Percentiles rank a stretch among this genome's conserved stretches.
Conservation (phyloP, 2,797 vertebrate species). For the Rhinatrema bivittatum region DNA sequence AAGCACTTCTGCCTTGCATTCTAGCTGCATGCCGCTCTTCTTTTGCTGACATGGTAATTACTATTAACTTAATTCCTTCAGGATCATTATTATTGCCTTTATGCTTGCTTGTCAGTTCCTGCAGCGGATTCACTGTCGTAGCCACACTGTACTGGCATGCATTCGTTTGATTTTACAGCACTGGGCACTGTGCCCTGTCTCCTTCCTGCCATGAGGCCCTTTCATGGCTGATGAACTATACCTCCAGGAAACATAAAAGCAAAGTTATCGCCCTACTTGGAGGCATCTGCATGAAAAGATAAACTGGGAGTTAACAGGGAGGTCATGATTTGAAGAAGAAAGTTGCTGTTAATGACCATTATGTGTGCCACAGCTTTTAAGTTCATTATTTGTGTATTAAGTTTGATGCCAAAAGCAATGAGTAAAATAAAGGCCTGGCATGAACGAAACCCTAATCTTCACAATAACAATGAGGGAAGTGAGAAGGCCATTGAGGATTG, state of each 20-base stretch:
- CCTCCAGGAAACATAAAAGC: conserved; percentile 3
- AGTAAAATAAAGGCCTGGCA: no score
- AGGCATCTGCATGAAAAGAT: conserved; percentile 33
- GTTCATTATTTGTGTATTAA: conserved; percentile 40
- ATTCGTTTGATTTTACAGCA: background rate
- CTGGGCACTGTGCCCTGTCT: no score
- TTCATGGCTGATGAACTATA: background rate
- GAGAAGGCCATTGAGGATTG: no score
- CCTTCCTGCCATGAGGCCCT: background rate
- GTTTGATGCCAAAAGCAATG: conserved; percentile 29
- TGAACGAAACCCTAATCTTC: no score
- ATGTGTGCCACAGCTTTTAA: conserved; percentile 49
- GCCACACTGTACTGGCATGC: background rate
- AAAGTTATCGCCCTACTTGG: conserved; percentile 6
- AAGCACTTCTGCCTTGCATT: background rate
- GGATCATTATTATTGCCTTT: background rate
- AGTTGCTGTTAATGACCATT: conserved; percentile 44
- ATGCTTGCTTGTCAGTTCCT: background rate
- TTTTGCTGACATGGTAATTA: no score
- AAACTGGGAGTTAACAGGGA: conserved; percentile 43
- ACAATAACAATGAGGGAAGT: no score
- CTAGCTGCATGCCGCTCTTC: no score
- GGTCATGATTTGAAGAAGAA: conserved; percentile 34
- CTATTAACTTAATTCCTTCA: background rate
- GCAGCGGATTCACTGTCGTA: background rate